Evolutionary conservation across 2,113 vertebrate genomes (phyloP), one percentile per base, ranked within the genome.

Genomic region (Neoarius graeffei): DNA sequence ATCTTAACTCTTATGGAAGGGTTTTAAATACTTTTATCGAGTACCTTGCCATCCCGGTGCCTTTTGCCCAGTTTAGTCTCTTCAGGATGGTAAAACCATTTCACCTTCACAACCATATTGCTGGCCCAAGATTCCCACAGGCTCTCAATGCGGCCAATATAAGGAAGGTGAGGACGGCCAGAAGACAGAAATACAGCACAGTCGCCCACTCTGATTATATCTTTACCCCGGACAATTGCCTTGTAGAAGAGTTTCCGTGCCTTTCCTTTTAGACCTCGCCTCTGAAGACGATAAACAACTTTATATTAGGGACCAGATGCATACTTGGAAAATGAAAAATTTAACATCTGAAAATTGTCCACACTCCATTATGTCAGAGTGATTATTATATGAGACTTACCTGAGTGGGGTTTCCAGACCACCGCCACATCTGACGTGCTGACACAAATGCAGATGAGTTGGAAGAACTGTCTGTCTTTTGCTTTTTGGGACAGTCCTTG

Each of bases 61-160:
- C 97, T 94, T 94, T 98, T 99, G 87, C 98, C 98, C 92, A 99
- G 92, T 91, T 97, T 97, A 90, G 98, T 99, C 94, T 99, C 98
- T 94, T 99, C 98, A 0, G 98, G 98, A 93, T 99, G 98, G 94
- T 99, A 99, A 94, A 99, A 99, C 98, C 98, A 99, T 91, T 99
- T 99, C 92, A 99, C 98, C 93, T 96, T 96, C 90, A 99, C 98
- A 90, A 99, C 98, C 98, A 99, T 99, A 95, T 97, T 98, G 96
- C 97, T 97, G 93, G 96, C 97, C 98, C 98, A 99, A 0, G 98
- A 99, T 94, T 99, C 98, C 98, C 98, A 99, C 93, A 99, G 96
- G 96, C 97, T 99, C 95, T 99, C 98, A 80, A 99, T 99, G 92
- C 98, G 96, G 86, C 98, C 98, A 42, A 99, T 97, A 88, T 99